Base-by-base conservation (phyloP, 2,888 invertebrate species). In the Netelia inedita region DNA sequence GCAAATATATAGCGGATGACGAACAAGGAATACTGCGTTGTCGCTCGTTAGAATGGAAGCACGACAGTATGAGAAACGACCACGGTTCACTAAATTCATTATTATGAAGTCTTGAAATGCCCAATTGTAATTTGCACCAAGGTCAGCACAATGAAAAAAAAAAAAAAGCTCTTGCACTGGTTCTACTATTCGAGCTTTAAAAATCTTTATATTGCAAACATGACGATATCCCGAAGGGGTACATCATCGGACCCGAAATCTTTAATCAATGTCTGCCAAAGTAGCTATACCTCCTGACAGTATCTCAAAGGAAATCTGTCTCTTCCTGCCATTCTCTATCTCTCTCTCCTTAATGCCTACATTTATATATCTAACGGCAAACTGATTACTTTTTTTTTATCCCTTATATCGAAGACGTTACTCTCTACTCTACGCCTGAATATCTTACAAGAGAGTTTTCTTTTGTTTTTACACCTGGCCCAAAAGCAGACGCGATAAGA, bases 251-350 rank as follows among this genome's bases (percentile, higher is more conserved):
- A 69, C 85, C 85, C 78, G 65, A 87, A 75, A 78, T 19, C 85
- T 79, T 74, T 80, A 88, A 92, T 92, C 91, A 92, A 92, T 92
- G 88, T 92, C 92, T 93, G 92, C 91, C 92, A 91, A 92, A 92
- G 92, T 92, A 92, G 92, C 86, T 90, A 89, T 87, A 89, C 89
- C 90, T 90, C 88, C 83, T 86, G 89, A 90, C 90, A 89, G 88
- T 84, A 85, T 89, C 87, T 87, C 87, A 80, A 71, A 80, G 28
- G 87, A 88, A 87, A 86, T 89, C 90, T 90, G 90, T 87, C 87
- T 84, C 73, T 80, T 86, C 89, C 90, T 89, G 88, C 88, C 90
- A 88, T 88, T 89, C 88, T 89, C 81, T 88, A 73, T 86, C 85
- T 88, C 84, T 86, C 87, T 87, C 87, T 88, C 88, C 88, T 90